phyloP scores from a whole-genome alignment of 2,888 invertebrate genomes.

The Lydus trimaculatus region DNA sequence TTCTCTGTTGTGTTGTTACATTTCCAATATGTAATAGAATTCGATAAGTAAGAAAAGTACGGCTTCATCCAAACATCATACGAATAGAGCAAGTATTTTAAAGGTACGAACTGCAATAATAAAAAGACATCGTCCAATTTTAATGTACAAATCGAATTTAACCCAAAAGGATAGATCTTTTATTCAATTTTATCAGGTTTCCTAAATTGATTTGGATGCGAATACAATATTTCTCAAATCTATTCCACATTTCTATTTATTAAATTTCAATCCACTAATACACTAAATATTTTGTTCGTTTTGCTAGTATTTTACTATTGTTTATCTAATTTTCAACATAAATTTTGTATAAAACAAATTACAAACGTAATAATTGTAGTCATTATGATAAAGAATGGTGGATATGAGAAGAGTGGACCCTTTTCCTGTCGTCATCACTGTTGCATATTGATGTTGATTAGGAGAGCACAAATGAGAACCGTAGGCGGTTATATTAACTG shows the following conservation, averaged over 20 bases:
- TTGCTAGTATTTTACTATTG: too few species aligned
- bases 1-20: background rate
- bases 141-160: slow-evolving; percentile 7
- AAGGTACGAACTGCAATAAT: background rate
- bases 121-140: background rate
- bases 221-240: background rate
- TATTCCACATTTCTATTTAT: background rate
- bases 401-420: background rate
- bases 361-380: background rate
- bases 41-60: background rate
- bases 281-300: background rate
- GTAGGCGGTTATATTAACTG: background rate
- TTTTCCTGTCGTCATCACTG: background rate
- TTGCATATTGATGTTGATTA: slow-evolving; percentile 10
- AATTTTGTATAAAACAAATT: background rate
- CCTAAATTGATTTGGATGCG: background rate
- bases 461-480: background rate
- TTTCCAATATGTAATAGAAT: background rate
- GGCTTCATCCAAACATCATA: background rate
- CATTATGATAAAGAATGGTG: too few species aligned
- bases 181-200: background rate
- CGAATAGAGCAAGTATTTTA: background rate
- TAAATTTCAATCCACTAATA: background rate
- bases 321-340: too few species aligned
- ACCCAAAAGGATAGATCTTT: background rate